Percentiles rank a stretch among this genome's conserved stretches.
Evolutionary conservation across 2,113 vertebrate species (phyloP).

Genomic region (Gopherus evgoodei): DNA sequence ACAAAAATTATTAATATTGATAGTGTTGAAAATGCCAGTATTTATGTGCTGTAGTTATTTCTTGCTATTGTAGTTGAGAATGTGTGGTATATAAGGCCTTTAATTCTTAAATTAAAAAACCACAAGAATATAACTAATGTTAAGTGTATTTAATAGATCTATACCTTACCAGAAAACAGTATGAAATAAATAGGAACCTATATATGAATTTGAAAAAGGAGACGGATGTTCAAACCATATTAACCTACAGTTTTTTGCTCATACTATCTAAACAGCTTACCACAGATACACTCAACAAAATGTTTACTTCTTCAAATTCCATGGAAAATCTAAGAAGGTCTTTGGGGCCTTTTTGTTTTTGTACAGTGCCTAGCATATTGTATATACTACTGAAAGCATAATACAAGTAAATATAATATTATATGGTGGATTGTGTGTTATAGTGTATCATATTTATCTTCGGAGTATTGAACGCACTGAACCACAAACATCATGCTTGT

Average conservation of each 20-base stretch:
- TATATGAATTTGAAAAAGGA: background rate
- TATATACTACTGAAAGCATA: background rate
- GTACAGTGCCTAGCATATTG: background rate
- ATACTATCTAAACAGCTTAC: background rate
- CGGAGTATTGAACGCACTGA: background rate
- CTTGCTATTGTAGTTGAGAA: fast-evolving
- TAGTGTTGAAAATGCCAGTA: background rate
- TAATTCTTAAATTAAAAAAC: background rate
- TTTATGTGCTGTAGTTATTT: background rate
- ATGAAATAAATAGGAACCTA: fast-evolving
- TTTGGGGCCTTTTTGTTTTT: background rate
- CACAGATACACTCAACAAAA: background rate
- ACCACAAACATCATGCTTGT: background rate
- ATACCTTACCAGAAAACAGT: background rate
- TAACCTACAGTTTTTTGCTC: background rate
- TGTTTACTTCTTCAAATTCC: background rate
- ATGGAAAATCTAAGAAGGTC: background rate
- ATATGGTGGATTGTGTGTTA: background rate
- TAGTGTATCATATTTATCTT: background rate
- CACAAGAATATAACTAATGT: background rate
- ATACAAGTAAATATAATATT: background rate
- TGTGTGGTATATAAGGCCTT: fast-evolving
- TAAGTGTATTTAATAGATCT: background rate
- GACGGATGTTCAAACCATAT: background rate
- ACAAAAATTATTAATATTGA: no score